Conservation (phyloP, 2,888 invertebrate genomes). For the Drosophila recens region DNA sequence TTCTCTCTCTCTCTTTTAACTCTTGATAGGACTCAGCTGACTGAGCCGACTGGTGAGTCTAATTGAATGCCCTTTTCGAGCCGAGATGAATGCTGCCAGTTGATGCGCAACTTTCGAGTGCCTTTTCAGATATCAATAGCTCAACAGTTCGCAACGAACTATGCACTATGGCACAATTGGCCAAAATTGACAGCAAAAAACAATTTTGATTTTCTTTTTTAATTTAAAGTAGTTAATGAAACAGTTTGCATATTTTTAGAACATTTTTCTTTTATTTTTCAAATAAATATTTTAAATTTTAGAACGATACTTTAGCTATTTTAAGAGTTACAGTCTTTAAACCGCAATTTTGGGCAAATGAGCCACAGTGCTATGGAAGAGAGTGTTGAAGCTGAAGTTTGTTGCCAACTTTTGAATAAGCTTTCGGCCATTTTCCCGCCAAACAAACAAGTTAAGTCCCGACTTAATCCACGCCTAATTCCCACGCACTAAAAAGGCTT, state of each 20-base stretch:
- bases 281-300: too few relatives aligned
- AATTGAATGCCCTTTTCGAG: constrained; percentile 34
- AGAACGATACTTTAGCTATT: too few relatives aligned
- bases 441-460: not conserved
- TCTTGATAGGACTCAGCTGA: not conserved
- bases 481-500: constrained; percentile 37
- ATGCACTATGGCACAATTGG: not conserved
- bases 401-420: constrained; percentile 15
- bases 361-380: not conserved
- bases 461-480: constrained; percentile 8
- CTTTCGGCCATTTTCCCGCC: constrained; percentile 1
- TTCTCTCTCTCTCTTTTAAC: not conserved
- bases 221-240: too few relatives aligned
- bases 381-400: constrained; percentile 14
- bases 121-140: constrained; percentile 25
- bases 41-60: constrained; percentile 8
- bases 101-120: constrained; percentile 23
- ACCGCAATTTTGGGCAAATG: too few relatives aligned
- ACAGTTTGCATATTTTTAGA: too few relatives aligned
- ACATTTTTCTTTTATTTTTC: too few relatives aligned
- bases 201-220: too few relatives aligned
- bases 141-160: constrained; percentile 18
- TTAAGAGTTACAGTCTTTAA: too few relatives aligned
- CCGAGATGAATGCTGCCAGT: constrained; percentile 13
- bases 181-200: too few relatives aligned